phyloP scores from a whole-genome alignment of 1,140 invertebrate species.

The Planococcus citri region DNA sequence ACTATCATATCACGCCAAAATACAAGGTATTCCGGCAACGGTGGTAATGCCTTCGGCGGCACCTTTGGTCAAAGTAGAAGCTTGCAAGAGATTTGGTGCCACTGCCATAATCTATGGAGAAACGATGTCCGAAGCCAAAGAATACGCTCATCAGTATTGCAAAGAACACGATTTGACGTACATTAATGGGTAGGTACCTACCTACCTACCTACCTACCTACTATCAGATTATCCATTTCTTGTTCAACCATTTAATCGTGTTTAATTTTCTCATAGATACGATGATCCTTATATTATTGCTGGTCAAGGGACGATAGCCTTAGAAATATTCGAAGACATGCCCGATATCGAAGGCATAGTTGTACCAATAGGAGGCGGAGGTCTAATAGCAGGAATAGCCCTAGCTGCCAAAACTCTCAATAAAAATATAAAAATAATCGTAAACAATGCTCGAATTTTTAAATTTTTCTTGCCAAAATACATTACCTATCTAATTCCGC shows the following conservation, averaged over 20 bases:
- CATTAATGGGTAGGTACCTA: slow-evolving; percentile 68
- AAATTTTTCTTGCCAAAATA: background rate
- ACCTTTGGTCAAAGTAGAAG: slow-evolving; percentile 86
- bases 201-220: background rate
- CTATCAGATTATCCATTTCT: background rate
- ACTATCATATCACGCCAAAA: slow-evolving; percentile 72
- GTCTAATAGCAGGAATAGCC: slow-evolving; percentile 74
- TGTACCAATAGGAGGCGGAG: slow-evolving; percentile 81
- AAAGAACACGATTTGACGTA: slow-evolving; percentile 60
- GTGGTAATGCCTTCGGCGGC: slow-evolving; percentile 88
- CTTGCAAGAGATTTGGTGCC: slow-evolving; percentile 70
- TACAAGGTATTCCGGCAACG: slow-evolving; percentile 67
- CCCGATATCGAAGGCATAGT: slow-evolving; percentile 59
- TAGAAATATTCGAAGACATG: slow-evolving; percentile 82
- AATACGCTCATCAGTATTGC: slow-evolving; percentile 57
- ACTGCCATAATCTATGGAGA: slow-evolving; percentile 69
- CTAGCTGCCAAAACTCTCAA: slow-evolving; percentile 73
- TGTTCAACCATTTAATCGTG: background rate
- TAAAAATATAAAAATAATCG: slow-evolving; percentile 60
- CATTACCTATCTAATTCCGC: background rate
- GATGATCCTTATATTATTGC: slow-evolving; percentile 88
- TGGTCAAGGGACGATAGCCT: slow-evolving; percentile 81
- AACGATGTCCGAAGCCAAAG: slow-evolving; percentile 75
- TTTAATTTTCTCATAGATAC: slow-evolving; percentile 49
- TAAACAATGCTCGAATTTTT: slow-evolving; percentile 35